Base-by-base conservation (phyloP, 2,113 vertebrate species). In the Gracilinanus agilis region DNA sequence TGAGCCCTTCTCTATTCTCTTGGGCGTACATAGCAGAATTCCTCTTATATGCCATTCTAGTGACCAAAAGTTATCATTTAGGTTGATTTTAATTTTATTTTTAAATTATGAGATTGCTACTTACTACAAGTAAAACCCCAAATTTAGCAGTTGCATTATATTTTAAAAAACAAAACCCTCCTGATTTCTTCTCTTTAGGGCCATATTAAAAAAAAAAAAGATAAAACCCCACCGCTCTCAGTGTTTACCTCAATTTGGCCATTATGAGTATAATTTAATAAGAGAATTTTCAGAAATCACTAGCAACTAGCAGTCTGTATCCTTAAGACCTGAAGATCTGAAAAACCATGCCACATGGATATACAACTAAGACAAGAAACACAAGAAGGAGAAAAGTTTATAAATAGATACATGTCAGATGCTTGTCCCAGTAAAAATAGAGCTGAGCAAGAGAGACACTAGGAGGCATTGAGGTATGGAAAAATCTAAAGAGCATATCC, bases 311-410 rank as follows among this genome's bases (percentile, higher is more conserved):
- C 13, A 75, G 16, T 83, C 67, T 83, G 19, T 40, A 83, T 19
- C 67, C n/a, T 83, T 83, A 34, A 83, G n/a, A 40, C n/a, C 67
- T 40, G 67, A 83, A 83, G n/a, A 8, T n/a, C 21, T 1, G 2
- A 83, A 83, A 83, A 83, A 1, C 61, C 23, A 40, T n/a, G 40
- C n/a, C 7, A 83, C 2, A 0, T 83, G 67, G 67, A 40, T 83
- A 40, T 83, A 83, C 67, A 23, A 83, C n/a, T 83, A n/a, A n/a
- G 67, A 40, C n/a, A 23, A 83, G 67, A 83, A 83, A 40, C 67
- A 83, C n/a, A 83, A 83, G 67, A 83, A 83, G 67, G 67, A 83
- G 67, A 40, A 83, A 40, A 83, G 67, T 83, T 83, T 83, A 83
- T 83, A 83, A 83, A 83, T 83, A 83, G 67, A 83, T 7, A 40